A percentile compares a stretch with the other conserved stretches of the same genome.
phyloP scores from a whole-genome alignment of 2,113 vertebrate species.

The Synchiropus splendidus region DNA sequence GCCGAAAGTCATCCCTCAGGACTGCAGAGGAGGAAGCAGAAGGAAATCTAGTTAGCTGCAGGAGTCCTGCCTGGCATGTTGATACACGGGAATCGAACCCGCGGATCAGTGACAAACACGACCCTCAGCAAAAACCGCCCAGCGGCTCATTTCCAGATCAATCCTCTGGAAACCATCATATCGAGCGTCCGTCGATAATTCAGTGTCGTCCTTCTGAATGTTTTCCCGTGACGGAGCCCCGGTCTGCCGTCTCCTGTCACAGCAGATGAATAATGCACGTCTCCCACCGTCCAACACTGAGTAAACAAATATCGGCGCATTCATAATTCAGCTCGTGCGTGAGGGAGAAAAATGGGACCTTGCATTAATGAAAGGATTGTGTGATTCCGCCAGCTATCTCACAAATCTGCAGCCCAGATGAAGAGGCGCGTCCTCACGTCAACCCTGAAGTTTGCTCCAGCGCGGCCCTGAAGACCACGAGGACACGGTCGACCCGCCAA shows the following conservation, averaged over 20 bases:
- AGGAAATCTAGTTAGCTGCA: slow-evolving; percentile 37
- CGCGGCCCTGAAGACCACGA: slow-evolving; percentile 11
- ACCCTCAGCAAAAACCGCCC: slow-evolving; percentile 12
- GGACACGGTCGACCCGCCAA: slow-evolving; percentile 28
- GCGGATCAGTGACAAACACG: slow-evolving; percentile 8
- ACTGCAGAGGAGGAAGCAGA: slow-evolving; percentile 58
- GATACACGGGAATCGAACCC: slow-evolving; percentile 27
- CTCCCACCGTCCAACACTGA: slow-evolving; percentile 46
- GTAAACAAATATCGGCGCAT: slow-evolving; percentile 60
- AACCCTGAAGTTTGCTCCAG: slow-evolving; percentile 14
- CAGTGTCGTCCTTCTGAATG: slow-evolving; percentile 4
- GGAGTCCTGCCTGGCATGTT: slow-evolving; percentile 21
- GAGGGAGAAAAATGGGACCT: slow-evolving; percentile 16
- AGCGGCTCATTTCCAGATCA: too few relatives aligned
- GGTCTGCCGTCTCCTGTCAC: slow-evolving; percentile 38
- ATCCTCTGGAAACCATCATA: too few relatives aligned
- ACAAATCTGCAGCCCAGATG: slow-evolving; percentile 11
- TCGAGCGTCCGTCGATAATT: too few relatives aligned
- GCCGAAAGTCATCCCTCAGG: slow-evolving; percentile 92
- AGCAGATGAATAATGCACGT: slow-evolving; percentile 55
- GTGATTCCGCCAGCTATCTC: slow-evolving; percentile 17
- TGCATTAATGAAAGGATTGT: slow-evolving; percentile 35
- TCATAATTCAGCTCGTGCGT: slow-evolving; percentile 52
- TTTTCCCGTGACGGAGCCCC: slow-evolving; percentile 25
- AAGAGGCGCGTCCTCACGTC: slow-evolving; percentile 3